Evolutionary conservation across 2,888 invertebrate genomes (phyloP), one percentile per base, ranked within the genome.

Genomic region (Ormyrus thymus): DNA sequence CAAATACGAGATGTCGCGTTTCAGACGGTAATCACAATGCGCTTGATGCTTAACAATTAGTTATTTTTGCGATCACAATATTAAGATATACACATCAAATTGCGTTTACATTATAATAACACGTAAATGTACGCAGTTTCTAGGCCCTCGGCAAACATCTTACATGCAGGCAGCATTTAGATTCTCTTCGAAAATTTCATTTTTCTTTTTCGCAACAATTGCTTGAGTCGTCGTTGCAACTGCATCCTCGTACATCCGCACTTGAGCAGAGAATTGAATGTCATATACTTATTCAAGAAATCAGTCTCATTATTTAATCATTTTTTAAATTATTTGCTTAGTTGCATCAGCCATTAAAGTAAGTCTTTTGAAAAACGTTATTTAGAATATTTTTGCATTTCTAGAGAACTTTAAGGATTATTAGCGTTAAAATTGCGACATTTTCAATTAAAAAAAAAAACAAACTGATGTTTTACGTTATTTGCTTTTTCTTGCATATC

Each of bases 21-120:
- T 81, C 81, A 81, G 81, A 82, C 82, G 79, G 81, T 84, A 82
- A 87, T 86, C 85, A 86, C 84, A 85, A 86, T 87, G 84, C 84
- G 86, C 86, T 86, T 85, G 84, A 86, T 83, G 83, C 73, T 78
- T 78, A 78, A 73, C 68, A 74, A 66, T 72, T 66, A 72, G 10
- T 72, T 58, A 86, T 84, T 84, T 84, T 82, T 84, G 76, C 70
- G 48, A 66, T 76, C 70, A 72, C 45, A 29, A 68, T 56, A 61
- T 62, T 71, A 53, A 65, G 70, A 79, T 76, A 64, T 70, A 74
- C 70, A 66, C 70, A 70, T 70, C 70, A 53, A 75, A 65, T 72
- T 68, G 66, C 62, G 76, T 62, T 71, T 68, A 6, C 51, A 76
- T 56, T 71, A 59, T 58, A 55, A 56, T 62, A 70, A 70, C 56